A percentile compares a stretch with the other conserved stretches of the same genome.
Conservation (phyloP, 2,797 vertebrate species). For the Sylvia borin region DNA sequence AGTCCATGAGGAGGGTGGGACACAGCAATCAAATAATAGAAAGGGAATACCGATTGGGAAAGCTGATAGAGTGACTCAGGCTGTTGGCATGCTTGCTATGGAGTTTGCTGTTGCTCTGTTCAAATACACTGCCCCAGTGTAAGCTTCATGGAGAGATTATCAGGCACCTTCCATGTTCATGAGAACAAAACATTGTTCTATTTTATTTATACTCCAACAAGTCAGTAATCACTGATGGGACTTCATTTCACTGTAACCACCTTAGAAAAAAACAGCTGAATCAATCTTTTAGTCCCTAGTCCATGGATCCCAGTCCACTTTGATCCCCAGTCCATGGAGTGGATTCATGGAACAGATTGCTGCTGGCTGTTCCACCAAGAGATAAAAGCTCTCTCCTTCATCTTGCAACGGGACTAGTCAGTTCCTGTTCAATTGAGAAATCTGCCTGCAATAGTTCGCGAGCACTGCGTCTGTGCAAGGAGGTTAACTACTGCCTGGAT, state of each 20-base stretch:
- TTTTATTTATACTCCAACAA: neutral
- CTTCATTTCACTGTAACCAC: neutral
- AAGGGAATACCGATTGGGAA: slow-evolving; percentile 44
- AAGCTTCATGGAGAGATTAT: neutral
- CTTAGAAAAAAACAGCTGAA: neutral
- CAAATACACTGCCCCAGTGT: neutral
- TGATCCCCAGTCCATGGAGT: neutral
- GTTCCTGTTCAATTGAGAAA: neutral
- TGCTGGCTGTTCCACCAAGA: neutral
- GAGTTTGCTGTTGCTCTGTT: neutral
- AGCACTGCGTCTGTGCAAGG: neutral
- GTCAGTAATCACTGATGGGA: neutral
- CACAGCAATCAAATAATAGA: slow-evolving; percentile 38
- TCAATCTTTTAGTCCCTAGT: neutral
- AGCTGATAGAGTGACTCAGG: slow-evolving; percentile 24
- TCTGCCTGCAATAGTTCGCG: neutral
- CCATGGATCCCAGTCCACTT: neutral
- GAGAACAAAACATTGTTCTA: neutral
- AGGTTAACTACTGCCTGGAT: neutral
- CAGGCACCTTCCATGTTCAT: neutral
- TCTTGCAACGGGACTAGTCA: neutral
- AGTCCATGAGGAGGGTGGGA: neutral
- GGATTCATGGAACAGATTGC: neutral
- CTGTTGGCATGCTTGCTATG: neutral
- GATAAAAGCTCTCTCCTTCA: neutral